Percentiles rank a stretch among this genome's conserved stretches.
Conservation (phyloP, 2,888 invertebrate species). For the Augochlorella aurata region DNA sequence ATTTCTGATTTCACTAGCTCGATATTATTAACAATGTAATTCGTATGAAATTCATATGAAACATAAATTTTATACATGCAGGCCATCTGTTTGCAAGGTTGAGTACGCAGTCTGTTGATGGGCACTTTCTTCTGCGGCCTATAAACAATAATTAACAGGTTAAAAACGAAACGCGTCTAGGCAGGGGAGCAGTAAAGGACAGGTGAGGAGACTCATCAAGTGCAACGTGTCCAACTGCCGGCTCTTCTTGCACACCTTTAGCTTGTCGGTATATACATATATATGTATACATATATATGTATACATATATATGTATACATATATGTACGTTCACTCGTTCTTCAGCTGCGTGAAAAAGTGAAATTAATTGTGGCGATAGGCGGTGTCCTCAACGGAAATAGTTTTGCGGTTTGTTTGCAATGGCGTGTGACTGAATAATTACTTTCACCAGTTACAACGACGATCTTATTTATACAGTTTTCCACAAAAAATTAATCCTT, state of each 20-base stretch:
- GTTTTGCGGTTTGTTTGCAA: constrained; percentile 34
- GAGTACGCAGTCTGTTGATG: constrained; percentile 22
- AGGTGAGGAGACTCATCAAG: constrained; percentile 59
- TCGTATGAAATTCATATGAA: too few species aligned
- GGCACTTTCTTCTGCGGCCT: neutral
- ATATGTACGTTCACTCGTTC: neutral
- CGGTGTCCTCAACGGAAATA: constrained; percentile 59
- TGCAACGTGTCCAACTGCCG: constrained; percentile 50
- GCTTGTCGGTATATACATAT: neutral
- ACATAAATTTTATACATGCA: too few species aligned
- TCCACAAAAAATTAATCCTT: too few species aligned
- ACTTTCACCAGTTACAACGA: neutral
- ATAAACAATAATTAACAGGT: constrained; percentile 55
- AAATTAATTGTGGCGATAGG: constrained; percentile 55
- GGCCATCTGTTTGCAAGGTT: neutral
- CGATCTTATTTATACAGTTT: neutral
- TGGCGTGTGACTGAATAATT: constrained; percentile 35
- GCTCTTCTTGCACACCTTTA: constrained; percentile 46
- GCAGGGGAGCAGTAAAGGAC: constrained; percentile 43
- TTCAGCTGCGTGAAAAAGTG: constrained; percentile 61
- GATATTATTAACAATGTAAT: too few species aligned
- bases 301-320: too few species aligned
- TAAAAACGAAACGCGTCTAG: constrained; percentile 34
- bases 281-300: too few species aligned
- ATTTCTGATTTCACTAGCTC: too few species aligned